Percentiles rank a stretch among this genome's conserved stretches.
phyloP scores from a whole-genome alignment of 2,888 invertebrate species.

The Nemotelus nigrinus region DNA sequence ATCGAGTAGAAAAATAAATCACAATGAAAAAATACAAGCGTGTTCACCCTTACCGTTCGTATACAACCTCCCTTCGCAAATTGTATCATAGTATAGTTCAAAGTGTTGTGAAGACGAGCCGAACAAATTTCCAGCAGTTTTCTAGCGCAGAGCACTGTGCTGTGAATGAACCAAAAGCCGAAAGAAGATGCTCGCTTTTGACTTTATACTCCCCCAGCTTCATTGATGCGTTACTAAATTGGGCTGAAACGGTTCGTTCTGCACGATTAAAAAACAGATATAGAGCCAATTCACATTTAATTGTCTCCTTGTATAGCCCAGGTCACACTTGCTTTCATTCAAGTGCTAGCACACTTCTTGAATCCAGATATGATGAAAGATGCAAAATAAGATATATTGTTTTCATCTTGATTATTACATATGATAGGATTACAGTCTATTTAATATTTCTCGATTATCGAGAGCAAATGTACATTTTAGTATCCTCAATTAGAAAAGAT shows the following conservation, averaged over 20 bases:
- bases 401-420: too few relatives aligned
- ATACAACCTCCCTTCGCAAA: background rate
- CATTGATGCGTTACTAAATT: conserved; percentile 40
- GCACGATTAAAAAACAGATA: conserved; percentile 34
- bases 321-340: conserved; percentile 24
- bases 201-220: conserved; percentile 27
- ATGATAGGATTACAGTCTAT: too few relatives aligned
- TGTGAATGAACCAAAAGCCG: background rate
- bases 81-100: conserved; percentile 1
- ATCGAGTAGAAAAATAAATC: conserved; percentile 38
- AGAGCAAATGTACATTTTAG: too few relatives aligned
- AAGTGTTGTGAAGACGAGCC: conserved; percentile 26
- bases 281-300: conserved; percentile 42
- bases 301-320: conserved; percentile 37
- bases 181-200: conserved; percentile 7
- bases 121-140: background rate
- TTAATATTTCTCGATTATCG: too few relatives aligned
- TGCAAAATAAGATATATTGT: too few relatives aligned
- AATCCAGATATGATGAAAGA: too few relatives aligned
- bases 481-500: too few relatives aligned
- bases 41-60: conserved; percentile 1
- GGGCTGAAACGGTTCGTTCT: conserved; percentile 28
- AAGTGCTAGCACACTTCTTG: background rate
- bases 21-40: conserved; percentile 21
- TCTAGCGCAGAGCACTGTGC: conserved; percentile 3